Base-by-base conservation (phyloP, 2,113 vertebrate species). In the Callithrix jacchus region DNA sequence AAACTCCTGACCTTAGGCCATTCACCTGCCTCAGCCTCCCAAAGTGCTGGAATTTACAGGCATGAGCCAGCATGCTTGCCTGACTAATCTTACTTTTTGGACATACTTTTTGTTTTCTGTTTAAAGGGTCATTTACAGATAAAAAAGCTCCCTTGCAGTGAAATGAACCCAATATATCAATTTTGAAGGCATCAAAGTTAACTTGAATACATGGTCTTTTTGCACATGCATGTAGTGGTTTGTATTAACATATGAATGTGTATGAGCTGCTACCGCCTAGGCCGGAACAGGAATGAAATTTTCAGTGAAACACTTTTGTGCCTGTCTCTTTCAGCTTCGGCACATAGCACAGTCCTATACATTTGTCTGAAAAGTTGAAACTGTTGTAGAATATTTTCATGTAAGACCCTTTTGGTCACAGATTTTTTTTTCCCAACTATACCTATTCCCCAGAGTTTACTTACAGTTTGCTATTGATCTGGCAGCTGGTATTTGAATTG, bases 401-500 rank as follows among this genome's bases (percentile, higher is more conserved):
- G 13, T 17, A 93, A 94, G 94, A 91, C 20, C 56, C 81, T 97
- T 98, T 93, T 97, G 98, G 98, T 98, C 87, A 90, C 94, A 77
- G 83, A 42, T 32, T 84, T 94, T 97, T 96, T 93, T 97, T 96
- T 95, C 89, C 80, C 98, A 98, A 98, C 95, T 98, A 93, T 98
- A 96, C 98, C 96, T 98, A 98, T 98, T 98, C 99, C 99, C 99
- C 97, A 95, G 99, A 99, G 99, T 99, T 99, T 99, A 98, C 99
- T 99, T 99, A 98, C 98, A 99, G 98, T 99, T 99, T 98, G 98
- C 98, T 99, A 99, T 99, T 99, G 99, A 99, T 99, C 98, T 94
- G 13, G 97, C 97, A 98, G 98, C 99, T 99, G 98, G 98, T 99
- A 98, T 99, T 99, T 99, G 99, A 99, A 99, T 98, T 98, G 99